phyloP scores from a whole-genome alignment of 2,113 vertebrate genomes.

The Pontoporia blainvillei region DNA sequence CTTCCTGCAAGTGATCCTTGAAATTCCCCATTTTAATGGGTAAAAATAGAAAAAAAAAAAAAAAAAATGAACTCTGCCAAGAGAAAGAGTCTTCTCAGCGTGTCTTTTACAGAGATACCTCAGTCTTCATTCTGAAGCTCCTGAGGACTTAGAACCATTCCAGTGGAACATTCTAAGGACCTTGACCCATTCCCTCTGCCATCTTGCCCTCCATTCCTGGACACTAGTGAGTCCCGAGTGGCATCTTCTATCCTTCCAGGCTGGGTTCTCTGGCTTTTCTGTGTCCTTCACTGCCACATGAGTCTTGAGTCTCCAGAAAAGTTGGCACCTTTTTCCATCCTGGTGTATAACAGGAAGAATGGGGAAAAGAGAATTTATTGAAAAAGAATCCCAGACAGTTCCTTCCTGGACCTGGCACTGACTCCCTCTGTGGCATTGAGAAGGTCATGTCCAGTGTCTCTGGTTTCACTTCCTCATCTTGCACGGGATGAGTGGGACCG shows the following conservation, averaged over 20 bases:
- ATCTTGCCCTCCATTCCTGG: not conserved
- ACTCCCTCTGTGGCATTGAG: not conserved
- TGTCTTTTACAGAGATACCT: not conserved
- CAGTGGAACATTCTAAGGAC: not conserved
- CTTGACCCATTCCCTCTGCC: not conserved
- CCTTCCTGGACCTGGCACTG: not conserved
- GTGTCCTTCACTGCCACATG: not conserved
- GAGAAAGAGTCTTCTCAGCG: not conserved
- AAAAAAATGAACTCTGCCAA: not conserved
- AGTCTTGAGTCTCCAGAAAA: not conserved
- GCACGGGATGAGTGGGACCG: not conserved
- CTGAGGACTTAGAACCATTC: not conserved
- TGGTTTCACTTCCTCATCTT: conserved; percentile 28
- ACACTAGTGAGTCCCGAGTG: not conserved
- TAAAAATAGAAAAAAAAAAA: conserved; percentile 1
- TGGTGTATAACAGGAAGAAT: not conserved
- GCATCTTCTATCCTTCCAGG: not conserved
- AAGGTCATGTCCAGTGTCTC: not conserved
- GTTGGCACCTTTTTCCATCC: not conserved
- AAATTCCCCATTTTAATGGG: conserved; percentile 12
- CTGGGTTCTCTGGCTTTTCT: not conserved
- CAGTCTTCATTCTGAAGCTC: not conserved
- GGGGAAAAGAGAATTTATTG: not conserved
- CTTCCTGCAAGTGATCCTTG: not conserved
- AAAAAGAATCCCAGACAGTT: not conserved